Evolutionary conservation across 2,888 invertebrate genomes (phyloP).

Genomic region (Harmothoe impar): DNA sequence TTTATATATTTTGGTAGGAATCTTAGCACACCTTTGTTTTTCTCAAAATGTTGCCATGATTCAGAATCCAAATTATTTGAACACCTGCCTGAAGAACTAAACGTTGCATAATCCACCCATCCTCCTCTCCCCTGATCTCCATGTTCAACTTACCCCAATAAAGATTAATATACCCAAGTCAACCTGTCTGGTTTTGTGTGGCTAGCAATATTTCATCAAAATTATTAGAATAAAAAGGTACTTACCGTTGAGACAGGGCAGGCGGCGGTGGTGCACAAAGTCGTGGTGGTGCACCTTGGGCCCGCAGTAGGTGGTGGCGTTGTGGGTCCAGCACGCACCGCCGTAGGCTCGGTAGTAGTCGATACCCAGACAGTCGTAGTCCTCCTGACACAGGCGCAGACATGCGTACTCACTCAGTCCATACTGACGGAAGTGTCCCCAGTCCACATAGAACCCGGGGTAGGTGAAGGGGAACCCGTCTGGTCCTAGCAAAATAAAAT

Average conservation of each 20-base stretch:
- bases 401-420: conserved; percentile 50
- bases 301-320: conserved; percentile 43
- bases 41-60: too few relatives aligned
- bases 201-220: too few relatives aligned
- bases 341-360: conserved; percentile 55
- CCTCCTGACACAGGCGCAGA: conserved; percentile 30
- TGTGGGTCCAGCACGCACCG: conserved; percentile 42
- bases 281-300: conserved; percentile 37
- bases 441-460: conserved; percentile 45
- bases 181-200: too few relatives aligned
- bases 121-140: too few relatives aligned
- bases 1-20: too few relatives aligned
- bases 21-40: too few relatives aligned
- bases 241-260: conserved; percentile 53
- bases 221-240: neutral
- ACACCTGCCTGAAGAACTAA: too few relatives aligned
- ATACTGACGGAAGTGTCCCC: conserved; percentile 35
- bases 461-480: conserved; percentile 45
- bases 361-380: conserved; percentile 45
- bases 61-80: too few relatives aligned
- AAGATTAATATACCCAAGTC: too few relatives aligned
- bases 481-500: too few relatives aligned
- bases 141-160: too few relatives aligned
- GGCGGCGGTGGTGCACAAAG: conserved; percentile 46
- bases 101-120: too few relatives aligned